A percentile compares a stretch with the other conserved stretches of the same genome.
phyloP scores from a whole-genome alignment of 2,888 invertebrate species.

The Pandemis corylana region DNA sequence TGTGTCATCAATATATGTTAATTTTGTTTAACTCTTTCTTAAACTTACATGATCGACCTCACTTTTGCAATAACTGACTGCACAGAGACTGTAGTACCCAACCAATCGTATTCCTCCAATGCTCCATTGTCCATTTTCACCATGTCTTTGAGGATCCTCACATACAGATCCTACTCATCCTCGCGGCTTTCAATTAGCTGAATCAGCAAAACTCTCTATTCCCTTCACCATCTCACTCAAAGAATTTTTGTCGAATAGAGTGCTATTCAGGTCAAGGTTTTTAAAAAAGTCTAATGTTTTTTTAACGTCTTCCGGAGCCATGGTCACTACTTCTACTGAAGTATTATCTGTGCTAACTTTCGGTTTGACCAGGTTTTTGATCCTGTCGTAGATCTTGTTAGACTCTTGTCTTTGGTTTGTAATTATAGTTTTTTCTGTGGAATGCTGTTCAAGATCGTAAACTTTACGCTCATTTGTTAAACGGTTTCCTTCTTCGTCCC shows the following conservation, averaged over 20 bases:
- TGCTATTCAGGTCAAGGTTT: neutral
- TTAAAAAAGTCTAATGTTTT: neutral
- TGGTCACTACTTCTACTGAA: too few species aligned
- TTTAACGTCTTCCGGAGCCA: neutral
- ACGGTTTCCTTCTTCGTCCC: neutral
- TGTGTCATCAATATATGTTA: neutral
- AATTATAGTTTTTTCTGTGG: neutral
- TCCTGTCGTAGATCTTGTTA: neutral
- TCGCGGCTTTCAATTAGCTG: conserved; percentile 21
- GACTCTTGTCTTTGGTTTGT: neutral
- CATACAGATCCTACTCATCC: conserved; percentile 48
- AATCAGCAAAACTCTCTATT: neutral
- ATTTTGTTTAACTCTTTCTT: neutral
- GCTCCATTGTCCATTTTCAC: conserved; percentile 53
- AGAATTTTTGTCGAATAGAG: neutral
- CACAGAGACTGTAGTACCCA: conserved; percentile 65
- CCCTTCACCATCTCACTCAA: neutral
- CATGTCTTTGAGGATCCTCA: conserved; percentile 62
- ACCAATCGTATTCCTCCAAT: conserved; percentile 66
- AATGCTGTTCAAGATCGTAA: neutral
- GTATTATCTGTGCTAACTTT: too few species aligned
- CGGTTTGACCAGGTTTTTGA: neutral
- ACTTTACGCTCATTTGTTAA: neutral
- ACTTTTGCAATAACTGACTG: conserved; percentile 62
- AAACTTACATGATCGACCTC: conserved; percentile 63